Evolutionary conservation across 2,797 vertebrate genomes (phyloP).

Genomic region (Phrynocephalus guinanensis): DNA sequence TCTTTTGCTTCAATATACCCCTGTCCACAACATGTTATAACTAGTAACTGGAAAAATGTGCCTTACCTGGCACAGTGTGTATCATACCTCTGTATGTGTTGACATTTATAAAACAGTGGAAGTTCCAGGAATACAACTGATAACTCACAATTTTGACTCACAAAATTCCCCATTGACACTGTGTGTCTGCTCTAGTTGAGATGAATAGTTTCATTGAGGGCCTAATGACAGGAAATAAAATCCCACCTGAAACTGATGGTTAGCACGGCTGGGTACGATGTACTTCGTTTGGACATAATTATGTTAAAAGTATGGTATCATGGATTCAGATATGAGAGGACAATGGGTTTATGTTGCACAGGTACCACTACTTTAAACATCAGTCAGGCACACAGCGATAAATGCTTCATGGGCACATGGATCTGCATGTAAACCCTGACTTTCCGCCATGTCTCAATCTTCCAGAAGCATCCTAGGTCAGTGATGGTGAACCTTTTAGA

Average conservation of each 20-base stretch:
- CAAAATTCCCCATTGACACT: too few relatives aligned
- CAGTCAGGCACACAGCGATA: neutral
- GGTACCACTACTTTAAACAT: neutral
- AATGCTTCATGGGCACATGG: too few relatives aligned
- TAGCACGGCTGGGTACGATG: neutral
- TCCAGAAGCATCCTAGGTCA: too few relatives aligned
- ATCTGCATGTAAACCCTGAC: too few relatives aligned
- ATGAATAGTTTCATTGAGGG: too few relatives aligned
- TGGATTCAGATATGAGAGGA: neutral
- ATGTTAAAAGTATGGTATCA: neutral
- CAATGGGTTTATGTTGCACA: neutral
- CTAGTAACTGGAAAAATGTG: neutral
- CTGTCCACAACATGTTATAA: neutral
- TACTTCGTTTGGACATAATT: neutral
- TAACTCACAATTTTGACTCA: too few relatives aligned
- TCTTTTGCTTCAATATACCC: neutral
- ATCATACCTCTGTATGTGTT: neutral
- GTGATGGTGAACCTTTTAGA: too few relatives aligned
- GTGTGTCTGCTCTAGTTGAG: too few relatives aligned
- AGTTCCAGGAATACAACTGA: neutral
- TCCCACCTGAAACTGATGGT: neutral
- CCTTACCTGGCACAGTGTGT: neutral
- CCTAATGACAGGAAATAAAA: neutral
- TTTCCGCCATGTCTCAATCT: too few relatives aligned
- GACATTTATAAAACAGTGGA: neutral